Evolutionary conservation across 2,888 invertebrate genomes (phyloP).

Genomic region (Scaptomyza caliginosa): DNA sequence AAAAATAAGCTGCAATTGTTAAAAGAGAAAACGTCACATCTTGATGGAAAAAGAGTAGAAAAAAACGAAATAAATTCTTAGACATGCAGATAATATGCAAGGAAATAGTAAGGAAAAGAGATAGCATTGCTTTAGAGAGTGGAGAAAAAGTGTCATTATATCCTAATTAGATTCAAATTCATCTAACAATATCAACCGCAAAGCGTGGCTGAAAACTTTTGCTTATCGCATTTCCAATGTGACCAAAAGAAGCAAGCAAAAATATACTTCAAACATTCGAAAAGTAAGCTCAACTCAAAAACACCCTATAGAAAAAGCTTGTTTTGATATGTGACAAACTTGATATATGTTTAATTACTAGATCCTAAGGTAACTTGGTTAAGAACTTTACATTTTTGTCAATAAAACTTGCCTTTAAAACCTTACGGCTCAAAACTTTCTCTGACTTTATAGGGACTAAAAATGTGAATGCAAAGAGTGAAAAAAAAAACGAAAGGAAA

Average conservation of each 20-base stretch:
- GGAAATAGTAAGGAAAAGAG: background rate
- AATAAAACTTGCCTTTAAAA: no score
- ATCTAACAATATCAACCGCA: constrained; percentile 69
- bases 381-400: no score
- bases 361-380: no score
- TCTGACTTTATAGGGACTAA: background rate
- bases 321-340: no score
- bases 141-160: constrained; percentile 67
- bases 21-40: background rate
- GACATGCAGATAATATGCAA: constrained; percentile 23
- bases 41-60: background rate
- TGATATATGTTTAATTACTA: no score
- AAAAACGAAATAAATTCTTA: constrained; percentile 5
- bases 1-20: constrained; percentile 1
- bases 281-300: background rate
- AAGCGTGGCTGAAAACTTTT: constrained; percentile 62
- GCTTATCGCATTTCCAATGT: constrained; percentile 61
- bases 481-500: background rate
- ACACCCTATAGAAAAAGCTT: constrained; percentile 1
- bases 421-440: no score
- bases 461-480: constrained; percentile 11
- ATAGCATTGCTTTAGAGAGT: constrained; percentile 1
- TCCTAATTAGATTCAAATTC: constrained; percentile 77
- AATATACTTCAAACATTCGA: background rate
- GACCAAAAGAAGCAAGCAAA: constrained; percentile 17